phyloP scores from a whole-genome alignment of 2,888 invertebrate species.

The Callyntrura guangdongensis region DNA sequence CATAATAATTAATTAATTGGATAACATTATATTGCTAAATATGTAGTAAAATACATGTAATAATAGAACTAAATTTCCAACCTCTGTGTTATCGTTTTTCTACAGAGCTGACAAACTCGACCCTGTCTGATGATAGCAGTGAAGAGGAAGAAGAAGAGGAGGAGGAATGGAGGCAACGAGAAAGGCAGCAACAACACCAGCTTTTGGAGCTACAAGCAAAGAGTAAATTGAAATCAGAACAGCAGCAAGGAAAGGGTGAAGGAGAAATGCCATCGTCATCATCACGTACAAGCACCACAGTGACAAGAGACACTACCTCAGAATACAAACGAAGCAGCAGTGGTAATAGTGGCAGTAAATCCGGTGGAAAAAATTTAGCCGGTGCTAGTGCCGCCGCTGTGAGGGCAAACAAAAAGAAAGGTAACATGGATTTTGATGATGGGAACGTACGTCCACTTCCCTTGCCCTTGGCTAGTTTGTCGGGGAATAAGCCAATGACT shows the following conservation, averaged over 20 bases:
- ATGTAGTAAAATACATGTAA: not conserved
- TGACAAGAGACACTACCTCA: slow-evolving; percentile 72
- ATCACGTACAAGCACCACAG: slow-evolving; percentile 57
- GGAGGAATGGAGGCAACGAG: slow-evolving; percentile 63
- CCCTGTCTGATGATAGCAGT: slow-evolving; percentile 82
- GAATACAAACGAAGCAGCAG: slow-evolving; percentile 68
- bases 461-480: slow-evolving; percentile 60
- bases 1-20: slow-evolving; percentile 61
- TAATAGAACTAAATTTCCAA: not conserved
- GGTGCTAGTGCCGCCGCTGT: slow-evolving; percentile 61
- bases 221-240: slow-evolving; percentile 36
- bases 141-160: slow-evolving; percentile 80
- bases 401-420: slow-evolving; percentile 14
- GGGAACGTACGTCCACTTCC: slow-evolving; percentile 68
- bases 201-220: slow-evolving; percentile 27
- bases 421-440: not conserved
- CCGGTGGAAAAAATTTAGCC: slow-evolving; percentile 53
- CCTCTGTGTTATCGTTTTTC: slow-evolving; percentile 37
- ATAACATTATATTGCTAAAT: slow-evolving; percentile 13
- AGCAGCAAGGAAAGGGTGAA: not conserved
- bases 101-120: slow-evolving; percentile 82
- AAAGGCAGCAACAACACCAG: slow-evolving; percentile 41
- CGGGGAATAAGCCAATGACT: slow-evolving; percentile 61
- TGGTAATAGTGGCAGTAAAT: not conserved
- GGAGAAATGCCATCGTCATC: slow-evolving; percentile 22